phyloP scores from a whole-genome alignment of 2,113 vertebrate genomes.

The Capreolus pygargus region DNA sequence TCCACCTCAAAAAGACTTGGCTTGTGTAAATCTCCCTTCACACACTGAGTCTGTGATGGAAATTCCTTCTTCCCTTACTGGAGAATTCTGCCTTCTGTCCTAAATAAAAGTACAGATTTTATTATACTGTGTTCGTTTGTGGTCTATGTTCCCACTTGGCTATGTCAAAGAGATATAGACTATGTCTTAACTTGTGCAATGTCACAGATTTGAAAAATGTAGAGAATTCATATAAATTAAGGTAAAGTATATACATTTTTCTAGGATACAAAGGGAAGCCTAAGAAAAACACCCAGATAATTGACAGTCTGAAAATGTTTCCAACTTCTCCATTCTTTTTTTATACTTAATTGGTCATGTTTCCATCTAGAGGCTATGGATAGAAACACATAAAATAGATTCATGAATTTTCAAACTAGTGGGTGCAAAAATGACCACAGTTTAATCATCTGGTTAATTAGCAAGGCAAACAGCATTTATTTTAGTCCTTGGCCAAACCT shows the following conservation, averaged over 20 bases:
- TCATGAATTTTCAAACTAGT: neutral
- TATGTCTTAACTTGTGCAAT: neutral
- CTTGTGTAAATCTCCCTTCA: neutral
- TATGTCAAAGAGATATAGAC: neutral
- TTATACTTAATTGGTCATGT: neutral
- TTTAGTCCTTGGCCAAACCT: neutral
- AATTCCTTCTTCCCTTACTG: neutral
- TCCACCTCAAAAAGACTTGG: neutral
- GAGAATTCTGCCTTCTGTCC: neutral
- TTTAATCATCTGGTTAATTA: conserved; percentile 36
- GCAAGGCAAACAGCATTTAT: neutral
- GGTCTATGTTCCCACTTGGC: neutral
- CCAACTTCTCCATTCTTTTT: neutral
- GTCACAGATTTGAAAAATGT: neutral
- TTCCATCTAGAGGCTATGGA: neutral
- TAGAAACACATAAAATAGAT: neutral
- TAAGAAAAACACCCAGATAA: neutral
- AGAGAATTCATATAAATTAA: neutral
- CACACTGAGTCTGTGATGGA: neutral
- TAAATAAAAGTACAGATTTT: neutral
- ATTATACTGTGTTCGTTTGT: neutral
- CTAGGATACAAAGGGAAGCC: neutral
- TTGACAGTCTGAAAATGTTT: neutral
- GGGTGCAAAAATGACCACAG: neutral
- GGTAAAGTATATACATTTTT: neutral